Evolutionary conservation across 2,797 vertebrate genomes (phyloP).

Genomic region (Acanthurus leucopareius): DNA sequence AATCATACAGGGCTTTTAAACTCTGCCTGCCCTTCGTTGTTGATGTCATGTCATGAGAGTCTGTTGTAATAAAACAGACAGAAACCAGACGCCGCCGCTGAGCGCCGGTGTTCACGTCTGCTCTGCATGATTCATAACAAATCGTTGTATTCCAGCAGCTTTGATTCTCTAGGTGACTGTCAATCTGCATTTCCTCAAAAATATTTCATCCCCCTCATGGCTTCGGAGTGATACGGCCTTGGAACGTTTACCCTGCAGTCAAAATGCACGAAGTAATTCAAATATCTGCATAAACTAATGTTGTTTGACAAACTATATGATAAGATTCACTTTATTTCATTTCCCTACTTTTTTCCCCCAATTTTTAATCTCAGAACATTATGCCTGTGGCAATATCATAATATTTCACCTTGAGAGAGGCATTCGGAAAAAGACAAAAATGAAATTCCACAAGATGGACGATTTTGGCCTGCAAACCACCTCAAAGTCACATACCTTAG

Average conservation of each 20-base stretch:
- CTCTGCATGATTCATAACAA: slow-evolving; percentile 67
- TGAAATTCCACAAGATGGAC: slow-evolving; percentile 79
- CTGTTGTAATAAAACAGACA: slow-evolving; percentile 30
- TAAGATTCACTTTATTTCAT: slow-evolving; percentile 76
- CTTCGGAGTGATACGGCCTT: slow-evolving; percentile 43
- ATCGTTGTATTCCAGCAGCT: slow-evolving; percentile 62
- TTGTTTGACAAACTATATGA: slow-evolving; percentile 70
- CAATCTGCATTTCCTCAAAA: slow-evolving; percentile 69
- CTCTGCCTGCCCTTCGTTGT: slow-evolving; percentile 1
- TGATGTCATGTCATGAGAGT: slow-evolving; percentile 12
- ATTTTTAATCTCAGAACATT: slow-evolving; percentile 73
- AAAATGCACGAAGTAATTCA: slow-evolving; percentile 60
- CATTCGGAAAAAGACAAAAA: slow-evolving; percentile 71
- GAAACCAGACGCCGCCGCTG: slow-evolving; percentile 35
- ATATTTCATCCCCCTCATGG: slow-evolving; percentile 59
- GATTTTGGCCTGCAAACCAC: slow-evolving; percentile 71
- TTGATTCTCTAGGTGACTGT: slow-evolving; percentile 69
- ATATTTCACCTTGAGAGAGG: slow-evolving; percentile 81
- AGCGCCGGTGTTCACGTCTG: slow-evolving; percentile 21
- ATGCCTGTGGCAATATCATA: slow-evolving; percentile 59
- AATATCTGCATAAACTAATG: slow-evolving; percentile 58
- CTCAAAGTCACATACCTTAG: slow-evolving; percentile 80
- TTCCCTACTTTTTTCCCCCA: slow-evolving; percentile 26
- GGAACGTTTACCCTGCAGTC: slow-evolving; percentile 51
- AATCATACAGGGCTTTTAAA: slow-evolving; percentile 6